These are phyloP conservation scores for Nerophis lumbriciformis DNA, from an alignment of 2,113 vertebrate species.

Conservation along the genomic window DNA sequence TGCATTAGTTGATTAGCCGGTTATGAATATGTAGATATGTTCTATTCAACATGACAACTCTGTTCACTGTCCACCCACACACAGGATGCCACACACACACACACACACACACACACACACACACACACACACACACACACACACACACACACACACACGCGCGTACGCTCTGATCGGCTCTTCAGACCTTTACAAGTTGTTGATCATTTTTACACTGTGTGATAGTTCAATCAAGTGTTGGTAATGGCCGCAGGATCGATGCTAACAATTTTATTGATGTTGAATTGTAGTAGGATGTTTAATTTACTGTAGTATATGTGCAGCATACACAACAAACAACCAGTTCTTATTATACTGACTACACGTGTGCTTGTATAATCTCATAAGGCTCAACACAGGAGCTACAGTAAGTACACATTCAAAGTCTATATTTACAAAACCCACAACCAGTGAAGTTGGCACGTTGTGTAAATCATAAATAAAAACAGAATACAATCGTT, in stretches of 20 bases:
- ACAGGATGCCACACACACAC: constrained; percentile 44
- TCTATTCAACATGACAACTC: constrained; percentile 50
- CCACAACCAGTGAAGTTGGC: too few species aligned
- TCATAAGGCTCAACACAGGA: too few species aligned
- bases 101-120: constrained; percentile 27
- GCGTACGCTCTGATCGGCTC: constrained; percentile 25
- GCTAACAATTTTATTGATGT: background rate
- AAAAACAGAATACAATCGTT: too few species aligned
- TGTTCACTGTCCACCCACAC: constrained; percentile 55
- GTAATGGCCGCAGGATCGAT: background rate
- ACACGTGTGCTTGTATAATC: too few species aligned
- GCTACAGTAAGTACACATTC: too few species aligned
- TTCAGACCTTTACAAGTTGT: constrained; percentile 22
- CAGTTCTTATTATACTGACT: too few species aligned
- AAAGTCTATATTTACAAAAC: too few species aligned
- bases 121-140: constrained; percentile 14
- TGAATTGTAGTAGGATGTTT: too few species aligned
- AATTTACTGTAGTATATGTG: too few species aligned
- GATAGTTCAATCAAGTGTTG: background rate
- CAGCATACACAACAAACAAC: too few species aligned
- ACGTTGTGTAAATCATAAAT: too few species aligned
- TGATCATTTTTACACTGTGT: constrained; percentile 14
- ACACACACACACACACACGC: background rate
- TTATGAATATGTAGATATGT: constrained; percentile 62
- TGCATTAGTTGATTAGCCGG: constrained; percentile 18